Conservation (phyloP, 2,113 vertebrate species). For the Rhea americana region DNA sequence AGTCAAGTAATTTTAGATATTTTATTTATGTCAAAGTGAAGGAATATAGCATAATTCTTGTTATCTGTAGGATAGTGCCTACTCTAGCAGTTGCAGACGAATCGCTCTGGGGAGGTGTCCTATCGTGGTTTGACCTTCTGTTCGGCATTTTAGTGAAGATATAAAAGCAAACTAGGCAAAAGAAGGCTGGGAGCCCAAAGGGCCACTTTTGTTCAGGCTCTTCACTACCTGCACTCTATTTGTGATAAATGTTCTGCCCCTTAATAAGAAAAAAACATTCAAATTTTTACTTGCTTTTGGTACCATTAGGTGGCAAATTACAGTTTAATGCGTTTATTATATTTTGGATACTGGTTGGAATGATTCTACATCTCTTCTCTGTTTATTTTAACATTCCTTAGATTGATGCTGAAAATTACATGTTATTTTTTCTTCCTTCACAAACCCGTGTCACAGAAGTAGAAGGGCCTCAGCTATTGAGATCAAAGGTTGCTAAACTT, state of each 20-base stretch:
- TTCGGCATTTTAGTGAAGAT: background rate
- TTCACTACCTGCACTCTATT: background rate
- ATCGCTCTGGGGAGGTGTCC: background rate
- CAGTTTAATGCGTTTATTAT: background rate
- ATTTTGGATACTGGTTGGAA: background rate
- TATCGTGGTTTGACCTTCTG: background rate
- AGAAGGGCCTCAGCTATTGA: constrained; percentile 30
- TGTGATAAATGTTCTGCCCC: background rate
- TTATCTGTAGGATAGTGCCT: background rate
- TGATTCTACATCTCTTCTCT: background rate
- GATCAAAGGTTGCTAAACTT: constrained; percentile 59
- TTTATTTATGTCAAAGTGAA: background rate
- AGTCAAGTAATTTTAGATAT: background rate
- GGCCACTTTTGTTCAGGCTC: background rate
- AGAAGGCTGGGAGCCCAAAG: background rate
- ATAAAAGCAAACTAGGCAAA: background rate
- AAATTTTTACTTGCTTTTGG: constrained; percentile 9
- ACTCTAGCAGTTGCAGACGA: background rate
- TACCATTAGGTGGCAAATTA: constrained; percentile 16
- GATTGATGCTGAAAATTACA: constrained; percentile 63
- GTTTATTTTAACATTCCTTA: constrained; percentile 32
- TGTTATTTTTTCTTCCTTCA: constrained; percentile 50
- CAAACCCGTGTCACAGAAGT: background rate
- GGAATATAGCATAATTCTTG: background rate
- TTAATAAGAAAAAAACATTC: background rate